Base-by-base conservation (phyloP, 2,797 vertebrate species). In the Lutjanus campechanus region DNA sequence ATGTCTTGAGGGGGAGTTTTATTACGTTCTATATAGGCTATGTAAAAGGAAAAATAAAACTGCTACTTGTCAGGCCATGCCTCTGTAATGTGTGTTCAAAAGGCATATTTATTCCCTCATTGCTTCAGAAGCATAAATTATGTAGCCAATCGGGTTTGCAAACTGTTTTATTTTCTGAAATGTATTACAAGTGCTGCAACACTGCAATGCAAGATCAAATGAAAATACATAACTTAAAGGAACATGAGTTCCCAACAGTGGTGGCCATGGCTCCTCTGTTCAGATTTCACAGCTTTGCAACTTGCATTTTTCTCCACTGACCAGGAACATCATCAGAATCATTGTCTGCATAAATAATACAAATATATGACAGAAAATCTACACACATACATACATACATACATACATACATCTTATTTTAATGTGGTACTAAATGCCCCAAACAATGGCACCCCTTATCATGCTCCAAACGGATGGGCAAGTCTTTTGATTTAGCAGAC, bases 61-160 rank as follows among this genome's bases (percentile, higher is more conserved):
- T 86, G 82, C 78, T 87, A 75, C 90, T 91, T 93, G 91, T 93
- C 89, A 94, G 86, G 82, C 82, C 72, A 50, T 76, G 85, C 83
- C 87, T 93, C 79, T 88, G 88, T 92, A 93, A 92, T 90, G 63
- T 87, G 82, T 81, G 86, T 92, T 93, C 84, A 95, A 93, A 93
- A 92, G 82, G 85, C 84, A 81, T 93, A 91, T 95, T 91, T 93
- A 93, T 93, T 91, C 90, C 89, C 88, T 53, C 51, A 89, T 82
- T 91, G 84, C 77, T 77, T 77, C 66, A 67, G 59, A 87, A 84
- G 71, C 90, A 93, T 95, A 82, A 91, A 95, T 94, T 76, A 95
- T 95, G 91, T 69, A 94, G 85, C 54, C 40, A 47, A 70, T 77
- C 75, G 73, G 79, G 72, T 86, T 87, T 85, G 81, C 29, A 92